Conservation (phyloP, 2,888 invertebrate genomes). For the Chesias legatella region DNA sequence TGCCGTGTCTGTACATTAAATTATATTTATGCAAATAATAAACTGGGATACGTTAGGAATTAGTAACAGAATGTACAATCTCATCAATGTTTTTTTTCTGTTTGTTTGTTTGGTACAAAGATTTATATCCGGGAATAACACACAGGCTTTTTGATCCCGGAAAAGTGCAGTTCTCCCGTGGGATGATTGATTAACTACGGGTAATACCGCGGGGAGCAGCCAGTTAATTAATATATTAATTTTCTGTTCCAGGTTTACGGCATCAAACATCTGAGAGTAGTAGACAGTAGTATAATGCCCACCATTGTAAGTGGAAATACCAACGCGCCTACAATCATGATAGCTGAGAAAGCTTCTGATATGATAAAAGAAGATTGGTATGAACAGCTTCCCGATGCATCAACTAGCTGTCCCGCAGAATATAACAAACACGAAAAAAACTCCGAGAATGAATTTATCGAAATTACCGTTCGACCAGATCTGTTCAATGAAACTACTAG, state of each 20-base stretch:
- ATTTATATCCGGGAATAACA: no score
- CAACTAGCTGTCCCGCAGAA: slow-evolving; percentile 31
- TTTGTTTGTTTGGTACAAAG: no score
- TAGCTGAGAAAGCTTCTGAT: slow-evolving; percentile 90
- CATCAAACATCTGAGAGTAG: slow-evolving; percentile 84
- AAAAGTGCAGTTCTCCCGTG: no score
- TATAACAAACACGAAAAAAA: slow-evolving; percentile 30
- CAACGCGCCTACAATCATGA: slow-evolving; percentile 91
- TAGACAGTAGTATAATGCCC: slow-evolving; percentile 93
- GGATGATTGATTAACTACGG: no score
- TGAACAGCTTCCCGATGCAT: slow-evolving; percentile 29
- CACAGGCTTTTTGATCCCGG: no score
- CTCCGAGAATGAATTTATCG: slow-evolving; percentile 32
- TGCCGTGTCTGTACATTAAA: no score
- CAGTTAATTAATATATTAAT: no score
- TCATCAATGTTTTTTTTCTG: no score
- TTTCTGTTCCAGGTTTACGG: slow-evolving; percentile 80
- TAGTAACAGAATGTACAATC: no score
- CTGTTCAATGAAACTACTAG: slow-evolving; percentile 56
- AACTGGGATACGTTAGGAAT: no score
- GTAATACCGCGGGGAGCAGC: no score
- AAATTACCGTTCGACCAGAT: slow-evolving; percentile 20
- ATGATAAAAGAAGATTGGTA: slow-evolving; percentile 89
- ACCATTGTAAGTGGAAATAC: slow-evolving; percentile 89
- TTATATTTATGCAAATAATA: no score